Evolutionary conservation across 2,888 invertebrate genomes (phyloP).

Genomic region (Agrotis segetum): DNA sequence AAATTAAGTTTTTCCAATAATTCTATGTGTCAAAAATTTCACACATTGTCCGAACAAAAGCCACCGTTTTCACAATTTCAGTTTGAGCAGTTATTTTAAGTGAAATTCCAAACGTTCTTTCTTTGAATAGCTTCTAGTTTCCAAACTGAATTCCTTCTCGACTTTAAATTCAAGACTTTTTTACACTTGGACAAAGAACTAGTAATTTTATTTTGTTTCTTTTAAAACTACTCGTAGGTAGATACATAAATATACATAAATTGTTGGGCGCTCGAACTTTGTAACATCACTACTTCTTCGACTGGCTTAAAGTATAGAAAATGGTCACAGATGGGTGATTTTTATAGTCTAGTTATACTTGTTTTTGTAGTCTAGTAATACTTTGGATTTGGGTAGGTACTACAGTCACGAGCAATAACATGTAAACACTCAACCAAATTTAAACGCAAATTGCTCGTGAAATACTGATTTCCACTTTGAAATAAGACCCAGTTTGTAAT

Average conservation of each 20-base stretch:
- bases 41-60: conserved; percentile 7
- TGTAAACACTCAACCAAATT: too few relatives aligned
- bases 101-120: conserved; percentile 33
- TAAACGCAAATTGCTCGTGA: too few relatives aligned
- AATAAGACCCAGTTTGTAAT: too few relatives aligned
- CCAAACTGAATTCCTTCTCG: conserved; percentile 37
- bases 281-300: neutral
- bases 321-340: neutral
- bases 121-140: conserved; percentile 33
- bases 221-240: conserved; percentile 11
- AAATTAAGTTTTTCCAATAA: neutral
- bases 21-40: conserved; percentile 5
- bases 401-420: too few relatives aligned
- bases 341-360: neutral
- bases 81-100: conserved; percentile 15
- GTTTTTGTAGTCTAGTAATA: neutral
- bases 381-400: too few relatives aligned
- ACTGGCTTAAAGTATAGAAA: conserved; percentile 1
- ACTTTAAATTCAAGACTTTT: conserved; percentile 39
- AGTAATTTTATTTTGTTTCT: conserved; percentile 40
- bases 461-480: too few relatives aligned
- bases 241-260: conserved; percentile 39
- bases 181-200: conserved; percentile 24
- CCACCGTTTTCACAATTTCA: conserved; percentile 14
- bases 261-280: conserved; percentile 30